phyloP scores from a whole-genome alignment of 2,113 vertebrate genomes.

The Sporophila hypoxantha region DNA sequence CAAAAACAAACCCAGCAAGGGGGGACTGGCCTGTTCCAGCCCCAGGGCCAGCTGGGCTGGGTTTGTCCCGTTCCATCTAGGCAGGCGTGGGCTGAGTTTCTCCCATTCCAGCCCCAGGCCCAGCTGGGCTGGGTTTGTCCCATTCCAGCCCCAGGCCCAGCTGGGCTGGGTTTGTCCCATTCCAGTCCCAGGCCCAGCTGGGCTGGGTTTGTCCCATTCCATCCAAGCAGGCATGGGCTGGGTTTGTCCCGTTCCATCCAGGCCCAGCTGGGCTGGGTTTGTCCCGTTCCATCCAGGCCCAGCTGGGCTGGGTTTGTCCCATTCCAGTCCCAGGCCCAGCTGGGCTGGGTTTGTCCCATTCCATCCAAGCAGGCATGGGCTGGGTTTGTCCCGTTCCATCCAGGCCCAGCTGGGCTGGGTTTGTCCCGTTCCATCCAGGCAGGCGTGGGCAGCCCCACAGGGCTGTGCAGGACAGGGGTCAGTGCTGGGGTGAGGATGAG shows the following conservation, averaged over 20 bases:
- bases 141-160: neutral
- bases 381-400: neutral
- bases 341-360: neutral
- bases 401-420: too few species aligned
- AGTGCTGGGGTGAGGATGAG: too few species aligned
- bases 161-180: neutral
- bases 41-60: neutral
- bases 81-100: too few species aligned
- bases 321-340: neutral
- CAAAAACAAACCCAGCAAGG: neutral
- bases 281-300: neutral
- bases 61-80: neutral
- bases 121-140: too few species aligned
- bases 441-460: neutral
- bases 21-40: rapidly evolving
- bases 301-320: too few species aligned
- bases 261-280: neutral
- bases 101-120: too few species aligned
- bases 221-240: too few species aligned
- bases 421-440: neutral
- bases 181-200: rapidly evolving
- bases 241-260: neutral
- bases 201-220: too few species aligned
- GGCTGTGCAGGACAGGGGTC: neutral
- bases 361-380: too few species aligned